Conservation (phyloP, 2,888 invertebrate genomes). For the Oligia fasciuncula region DNA sequence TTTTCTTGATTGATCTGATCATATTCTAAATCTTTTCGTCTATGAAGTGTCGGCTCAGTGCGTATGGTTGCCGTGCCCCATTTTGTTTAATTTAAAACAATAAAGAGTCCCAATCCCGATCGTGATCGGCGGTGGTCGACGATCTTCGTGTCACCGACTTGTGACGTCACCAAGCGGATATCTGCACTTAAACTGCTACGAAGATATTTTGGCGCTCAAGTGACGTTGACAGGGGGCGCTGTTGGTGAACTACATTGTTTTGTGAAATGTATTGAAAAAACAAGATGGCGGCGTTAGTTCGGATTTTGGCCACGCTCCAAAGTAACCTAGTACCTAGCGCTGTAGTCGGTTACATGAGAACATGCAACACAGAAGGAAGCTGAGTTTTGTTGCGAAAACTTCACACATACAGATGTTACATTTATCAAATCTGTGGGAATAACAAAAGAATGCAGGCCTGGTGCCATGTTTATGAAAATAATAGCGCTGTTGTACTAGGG, state of each 20-base stretch:
- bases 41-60: constrained; percentile 20
- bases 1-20: constrained; percentile 2
- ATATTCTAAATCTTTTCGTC: constrained; percentile 4
- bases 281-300: background rate
- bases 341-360: constrained; percentile 2
- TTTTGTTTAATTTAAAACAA: constrained; percentile 76
- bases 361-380: background rate
- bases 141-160: constrained; percentile 62
- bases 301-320: background rate
- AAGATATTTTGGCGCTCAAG: background rate
- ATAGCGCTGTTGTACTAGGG: constrained; percentile 13
- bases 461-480: constrained; percentile 41
- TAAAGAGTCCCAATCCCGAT: constrained; percentile 60
- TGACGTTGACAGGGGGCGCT: background rate
- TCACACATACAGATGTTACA: background rate
- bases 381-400: background rate
- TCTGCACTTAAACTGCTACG: constrained; percentile 25
- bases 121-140: constrained; percentile 53
- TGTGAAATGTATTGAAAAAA: background rate
- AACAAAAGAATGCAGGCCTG: constrained; percentile 4
- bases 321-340: no score
- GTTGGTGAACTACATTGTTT: background rate
- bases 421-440: constrained; percentile 27
- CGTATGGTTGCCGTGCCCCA: constrained; percentile 59
- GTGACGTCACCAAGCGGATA: constrained; percentile 49